Percentiles rank a stretch among this genome's conserved stretches.
phyloP scores from a whole-genome alignment of 1,140 invertebrate genomes.

The Drosophila rufa region DNA sequence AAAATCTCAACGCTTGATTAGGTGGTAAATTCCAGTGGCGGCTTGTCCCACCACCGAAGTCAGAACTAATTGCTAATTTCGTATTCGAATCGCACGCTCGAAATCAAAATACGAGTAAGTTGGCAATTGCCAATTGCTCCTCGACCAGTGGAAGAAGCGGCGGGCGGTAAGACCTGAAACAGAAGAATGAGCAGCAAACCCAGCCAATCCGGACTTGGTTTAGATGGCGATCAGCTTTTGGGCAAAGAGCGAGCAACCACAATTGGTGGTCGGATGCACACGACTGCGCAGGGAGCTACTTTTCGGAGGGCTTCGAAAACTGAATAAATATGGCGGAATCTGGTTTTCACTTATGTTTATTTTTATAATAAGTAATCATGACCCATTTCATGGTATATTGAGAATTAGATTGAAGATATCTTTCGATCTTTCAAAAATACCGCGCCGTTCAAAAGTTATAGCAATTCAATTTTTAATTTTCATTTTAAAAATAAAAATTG shows the following conservation, averaged over 20 bases:
- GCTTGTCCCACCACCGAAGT: conserved; percentile 58
- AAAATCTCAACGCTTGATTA: conserved; percentile 73
- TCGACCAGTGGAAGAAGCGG: conserved; percentile 30
- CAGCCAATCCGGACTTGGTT: conserved; percentile 41
- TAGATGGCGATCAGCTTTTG: conserved; percentile 50
- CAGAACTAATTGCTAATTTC: conserved; percentile 78
- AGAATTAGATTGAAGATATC: too few species aligned
- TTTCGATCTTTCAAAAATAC: too few species aligned
- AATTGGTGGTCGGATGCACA: conserved; percentile 7
- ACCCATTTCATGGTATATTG: too few species aligned
- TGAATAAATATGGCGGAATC: too few species aligned
- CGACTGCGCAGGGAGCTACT: conserved; percentile 18
- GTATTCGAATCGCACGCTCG: conserved; percentile 74
- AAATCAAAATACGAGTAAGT: conserved; percentile 77
- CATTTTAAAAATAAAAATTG: too few species aligned
- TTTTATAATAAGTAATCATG: too few species aligned
- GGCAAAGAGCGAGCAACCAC: conserved; percentile 32
- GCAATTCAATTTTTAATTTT: too few species aligned
- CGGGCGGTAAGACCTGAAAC: neutral
- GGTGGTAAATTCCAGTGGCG: conserved; percentile 72
- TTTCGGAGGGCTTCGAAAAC: neutral
- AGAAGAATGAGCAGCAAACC: conserved; percentile 1
- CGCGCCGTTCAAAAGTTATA: too few species aligned
- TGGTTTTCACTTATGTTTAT: too few species aligned
- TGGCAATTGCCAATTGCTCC: conserved; percentile 55